Evolutionary conservation across 1,140 invertebrate species (phyloP).

Genomic region (Phortica variegata): DNA sequence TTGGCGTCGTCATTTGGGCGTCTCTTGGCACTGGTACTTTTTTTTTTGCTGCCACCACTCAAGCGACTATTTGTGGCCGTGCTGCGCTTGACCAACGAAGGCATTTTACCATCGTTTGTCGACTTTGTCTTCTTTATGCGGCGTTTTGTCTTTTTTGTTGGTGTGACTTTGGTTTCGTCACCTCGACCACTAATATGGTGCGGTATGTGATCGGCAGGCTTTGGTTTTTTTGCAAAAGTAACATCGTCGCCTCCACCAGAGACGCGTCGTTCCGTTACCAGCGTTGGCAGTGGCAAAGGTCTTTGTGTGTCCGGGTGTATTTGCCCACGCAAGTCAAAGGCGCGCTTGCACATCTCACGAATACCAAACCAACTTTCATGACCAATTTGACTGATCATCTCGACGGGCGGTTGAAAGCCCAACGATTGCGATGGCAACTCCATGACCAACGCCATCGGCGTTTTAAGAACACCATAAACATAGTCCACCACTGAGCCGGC

Average conservation of each 20-base stretch:
- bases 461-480: conserved; percentile 63
- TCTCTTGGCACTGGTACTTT: no score
- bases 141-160: no score
- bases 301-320: conserved; percentile 28
- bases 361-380: conserved; percentile 60
- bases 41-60: no score
- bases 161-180: background rate
- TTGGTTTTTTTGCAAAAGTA: no score
- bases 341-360: conserved; percentile 49
- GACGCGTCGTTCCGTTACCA: background rate
- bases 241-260: no score
- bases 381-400: conserved; percentile 63
- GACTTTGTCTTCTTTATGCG: no score
- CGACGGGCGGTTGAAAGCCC: conserved; percentile 66
- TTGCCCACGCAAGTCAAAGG: conserved; percentile 27
- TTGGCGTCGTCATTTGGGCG: no score
- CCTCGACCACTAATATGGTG: no score
- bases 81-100: no score
- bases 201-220: no score
- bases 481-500: conserved; percentile 73
- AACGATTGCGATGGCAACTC: conserved; percentile 65
- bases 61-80: no score
- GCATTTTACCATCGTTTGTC: no score
- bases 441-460: conserved; percentile 70
- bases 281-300: background rate